phyloP scores from a whole-genome alignment of 92 coral and sea anemone species.

The Anthopleura xanthogrammica region DNA sequence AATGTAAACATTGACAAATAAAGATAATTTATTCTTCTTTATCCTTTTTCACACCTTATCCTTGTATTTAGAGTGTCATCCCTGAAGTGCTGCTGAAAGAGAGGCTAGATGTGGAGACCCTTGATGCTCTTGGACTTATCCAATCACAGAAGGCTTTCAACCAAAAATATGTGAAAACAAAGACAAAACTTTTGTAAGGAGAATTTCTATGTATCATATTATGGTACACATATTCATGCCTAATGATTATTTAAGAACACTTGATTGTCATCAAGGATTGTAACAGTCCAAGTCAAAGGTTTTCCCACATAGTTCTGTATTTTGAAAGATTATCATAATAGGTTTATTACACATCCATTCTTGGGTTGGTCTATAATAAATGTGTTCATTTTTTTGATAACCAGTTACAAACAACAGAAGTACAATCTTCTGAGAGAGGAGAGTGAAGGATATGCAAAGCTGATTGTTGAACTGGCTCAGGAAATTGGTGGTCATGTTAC shows the following conservation, averaged over 20 bases:
- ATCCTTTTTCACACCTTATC: neutral
- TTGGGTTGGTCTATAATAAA: constrained; percentile 1
- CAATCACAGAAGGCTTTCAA: constrained; percentile 82
- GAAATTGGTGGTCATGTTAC: constrained; percentile 75
- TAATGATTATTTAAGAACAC: no score
- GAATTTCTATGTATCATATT: neutral
- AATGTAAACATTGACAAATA: no score
- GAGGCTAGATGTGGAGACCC: constrained; percentile 90
- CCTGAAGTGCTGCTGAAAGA: constrained; percentile 93
- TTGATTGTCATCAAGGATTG: no score
- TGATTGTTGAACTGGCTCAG: constrained; percentile 83
- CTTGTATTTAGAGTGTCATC: constrained; percentile 49
- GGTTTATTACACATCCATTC: neutral
- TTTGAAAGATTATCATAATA: neutral
- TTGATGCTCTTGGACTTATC: constrained; percentile 89
- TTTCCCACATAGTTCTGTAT: no score
- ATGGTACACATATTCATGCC: neutral
- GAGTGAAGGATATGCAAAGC: constrained; percentile 96
- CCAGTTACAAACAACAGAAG: constrained; percentile 96
- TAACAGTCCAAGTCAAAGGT: no score
- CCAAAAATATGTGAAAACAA: constrained; percentile 91
- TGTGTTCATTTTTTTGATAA: constrained; percentile 11
- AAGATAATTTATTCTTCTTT: no score
- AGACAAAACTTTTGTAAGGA: constrained; percentile 95
- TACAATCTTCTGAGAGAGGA: constrained; percentile 91